Conservation (phyloP, 2,888 invertebrate genomes). For the Frankliniella intonsa region DNA sequence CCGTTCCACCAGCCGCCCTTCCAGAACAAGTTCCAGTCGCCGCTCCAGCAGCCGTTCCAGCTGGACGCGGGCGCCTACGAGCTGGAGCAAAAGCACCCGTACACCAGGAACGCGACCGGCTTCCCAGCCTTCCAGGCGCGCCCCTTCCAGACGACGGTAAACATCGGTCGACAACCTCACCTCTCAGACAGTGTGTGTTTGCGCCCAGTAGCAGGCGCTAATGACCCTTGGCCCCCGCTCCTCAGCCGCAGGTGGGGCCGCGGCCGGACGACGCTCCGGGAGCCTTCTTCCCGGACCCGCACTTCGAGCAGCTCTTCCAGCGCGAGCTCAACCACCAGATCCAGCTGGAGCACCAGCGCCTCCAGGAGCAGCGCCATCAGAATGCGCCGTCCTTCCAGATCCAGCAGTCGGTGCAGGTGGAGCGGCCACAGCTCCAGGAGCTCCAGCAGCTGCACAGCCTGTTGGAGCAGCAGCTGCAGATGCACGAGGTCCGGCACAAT, state of each 20-base stretch:
- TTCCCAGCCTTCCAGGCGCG: neutral
- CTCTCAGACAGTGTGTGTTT: too few relatives aligned
- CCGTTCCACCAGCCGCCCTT: neutral
- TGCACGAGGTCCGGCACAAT: neutral
- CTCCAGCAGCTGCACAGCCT: neutral
- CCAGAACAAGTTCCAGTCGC: neutral
- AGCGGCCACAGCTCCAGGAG: slow-evolving; percentile 15
- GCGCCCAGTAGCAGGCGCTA: too few relatives aligned
- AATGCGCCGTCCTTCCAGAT: neutral
- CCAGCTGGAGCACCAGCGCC: neutral
- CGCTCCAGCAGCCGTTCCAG: neutral
- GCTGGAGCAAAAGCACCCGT: neutral
- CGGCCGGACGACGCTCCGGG: too few relatives aligned
- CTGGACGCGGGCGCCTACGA: neutral
- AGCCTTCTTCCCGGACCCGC: neutral
- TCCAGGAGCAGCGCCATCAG: neutral
- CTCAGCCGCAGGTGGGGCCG: too few relatives aligned
- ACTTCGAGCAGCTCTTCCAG: slow-evolving; percentile 10
- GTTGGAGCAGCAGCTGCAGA: neutral
- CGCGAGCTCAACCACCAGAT: slow-evolving; percentile 19
- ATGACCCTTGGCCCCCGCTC: too few relatives aligned
- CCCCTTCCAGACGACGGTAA: too few relatives aligned
- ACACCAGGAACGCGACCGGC: neutral
- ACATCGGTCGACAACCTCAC: too few relatives aligned
- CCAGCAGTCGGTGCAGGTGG: slow-evolving; percentile 21